These are phyloP conservation scores for Diorhabda elongata DNA, from an alignment of 1,140 invertebrate genomes.

Conservation along the genomic window DNA sequence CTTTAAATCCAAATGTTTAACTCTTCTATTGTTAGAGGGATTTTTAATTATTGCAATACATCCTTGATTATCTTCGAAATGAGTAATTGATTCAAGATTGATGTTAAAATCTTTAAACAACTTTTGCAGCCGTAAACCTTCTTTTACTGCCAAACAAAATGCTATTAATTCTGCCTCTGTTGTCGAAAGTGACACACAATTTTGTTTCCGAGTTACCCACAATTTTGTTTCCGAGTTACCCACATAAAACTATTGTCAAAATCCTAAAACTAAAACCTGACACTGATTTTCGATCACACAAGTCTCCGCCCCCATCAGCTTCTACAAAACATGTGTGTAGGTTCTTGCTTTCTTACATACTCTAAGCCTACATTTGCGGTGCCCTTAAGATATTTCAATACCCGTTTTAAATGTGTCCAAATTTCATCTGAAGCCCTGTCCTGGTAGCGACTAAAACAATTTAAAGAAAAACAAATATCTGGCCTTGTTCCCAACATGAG, in stretches of 20 bases:
- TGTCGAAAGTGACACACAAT: slow-evolving; percentile 39
- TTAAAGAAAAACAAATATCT: too few relatives aligned
- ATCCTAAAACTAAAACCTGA: not conserved
- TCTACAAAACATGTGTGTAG: not conserved
- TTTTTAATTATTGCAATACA: slow-evolving; percentile 46
- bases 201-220: slow-evolving; percentile 45
- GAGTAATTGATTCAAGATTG: slow-evolving; percentile 3
- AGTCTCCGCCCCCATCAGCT: not conserved
- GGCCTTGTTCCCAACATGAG: too few relatives aligned
- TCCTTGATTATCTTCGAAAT: slow-evolving; percentile 24
- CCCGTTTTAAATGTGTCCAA: too few relatives aligned
- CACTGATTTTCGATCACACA: not conserved
- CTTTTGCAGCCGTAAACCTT: slow-evolving; percentile 37
- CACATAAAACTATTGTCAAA: slow-evolving; percentile 36
- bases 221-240: slow-evolving; percentile 43
- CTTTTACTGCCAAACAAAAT: slow-evolving; percentile 37
- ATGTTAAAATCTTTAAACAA: slow-evolving; percentile 35
- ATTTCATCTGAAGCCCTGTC: too few relatives aligned
- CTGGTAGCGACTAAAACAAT: too few relatives aligned
- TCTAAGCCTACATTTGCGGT: too few relatives aligned
- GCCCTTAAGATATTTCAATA: too few relatives aligned
- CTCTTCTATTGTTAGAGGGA: slow-evolving; percentile 42
- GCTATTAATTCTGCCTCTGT: slow-evolving; percentile 48
- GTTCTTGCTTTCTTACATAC: too few relatives aligned
- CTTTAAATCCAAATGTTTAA: slow-evolving; percentile 39